Evolutionary conservation across 2,888 invertebrate species (phyloP).

Genomic region (Ormia ochracea): DNA sequence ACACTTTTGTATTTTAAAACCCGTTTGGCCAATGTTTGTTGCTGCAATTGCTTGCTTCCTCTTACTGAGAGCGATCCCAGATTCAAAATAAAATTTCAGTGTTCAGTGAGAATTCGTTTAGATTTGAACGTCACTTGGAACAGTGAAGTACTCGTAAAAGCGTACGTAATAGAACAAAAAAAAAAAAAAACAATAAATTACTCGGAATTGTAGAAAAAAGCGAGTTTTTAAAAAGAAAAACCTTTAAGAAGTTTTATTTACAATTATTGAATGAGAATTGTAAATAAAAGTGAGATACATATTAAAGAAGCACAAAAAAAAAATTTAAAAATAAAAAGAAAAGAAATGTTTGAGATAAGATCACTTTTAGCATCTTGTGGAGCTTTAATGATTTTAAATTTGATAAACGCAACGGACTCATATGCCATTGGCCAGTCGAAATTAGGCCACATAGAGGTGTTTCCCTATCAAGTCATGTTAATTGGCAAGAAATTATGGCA

Average conservation of each 20-base stretch:
- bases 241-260: background rate
- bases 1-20: constrained; percentile 18
- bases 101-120: constrained; percentile 72
- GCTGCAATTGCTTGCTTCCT: background rate
- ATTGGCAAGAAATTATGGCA: constrained; percentile 74
- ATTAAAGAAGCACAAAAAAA: background rate
- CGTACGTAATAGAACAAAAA: no score
- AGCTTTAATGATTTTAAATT: constrained; percentile 18
- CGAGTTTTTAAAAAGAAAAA: background rate
- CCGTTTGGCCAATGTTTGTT: constrained; percentile 10
- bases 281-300: constrained; percentile 26
- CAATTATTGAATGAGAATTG: background rate
- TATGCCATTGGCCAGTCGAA: constrained; percentile 73
- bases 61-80: constrained; percentile 14
- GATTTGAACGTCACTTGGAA: constrained; percentile 72
- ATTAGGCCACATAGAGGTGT: constrained; percentile 72
- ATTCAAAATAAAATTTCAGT: constrained; percentile 73
- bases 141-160: constrained; percentile 66
- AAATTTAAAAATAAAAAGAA: background rate
- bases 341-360: constrained; percentile 32
- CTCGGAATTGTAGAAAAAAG: constrained; percentile 6
- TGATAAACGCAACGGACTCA: constrained; percentile 54
- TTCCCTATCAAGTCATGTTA: constrained; percentile 76
- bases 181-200: constrained; percentile 16
- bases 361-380: background rate